Evolutionary conservation across 2,113 vertebrate genomes (phyloP).

Genomic region (Calcarius ornatus): DNA sequence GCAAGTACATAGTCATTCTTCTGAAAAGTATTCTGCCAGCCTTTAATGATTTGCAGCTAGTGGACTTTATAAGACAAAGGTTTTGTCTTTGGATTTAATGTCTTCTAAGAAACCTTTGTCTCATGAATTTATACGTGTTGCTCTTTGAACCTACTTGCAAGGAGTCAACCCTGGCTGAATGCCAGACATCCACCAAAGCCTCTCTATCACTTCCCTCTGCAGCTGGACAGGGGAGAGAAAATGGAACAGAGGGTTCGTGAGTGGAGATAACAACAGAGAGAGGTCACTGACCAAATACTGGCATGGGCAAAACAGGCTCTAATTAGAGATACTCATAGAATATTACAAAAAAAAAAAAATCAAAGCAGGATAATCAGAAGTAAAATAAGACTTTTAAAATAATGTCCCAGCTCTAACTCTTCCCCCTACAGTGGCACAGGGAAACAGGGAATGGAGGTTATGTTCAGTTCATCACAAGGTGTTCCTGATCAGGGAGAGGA

Average conservation of each 20-base stretch:
- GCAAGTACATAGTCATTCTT: background rate
- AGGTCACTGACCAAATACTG: background rate
- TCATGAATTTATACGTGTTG: background rate
- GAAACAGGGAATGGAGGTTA: background rate
- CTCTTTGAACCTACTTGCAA: background rate
- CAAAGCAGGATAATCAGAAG: background rate
- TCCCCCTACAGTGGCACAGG: too few relatives aligned
- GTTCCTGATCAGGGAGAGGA: background rate
- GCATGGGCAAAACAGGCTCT: background rate
- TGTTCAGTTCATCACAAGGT: too few relatives aligned
- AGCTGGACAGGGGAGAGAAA: background rate
- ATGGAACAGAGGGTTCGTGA: background rate
- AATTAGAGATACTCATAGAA: background rate
- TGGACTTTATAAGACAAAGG: background rate
- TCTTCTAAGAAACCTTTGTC: background rate
- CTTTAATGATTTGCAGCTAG: accelerated
- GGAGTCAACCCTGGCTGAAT: background rate
- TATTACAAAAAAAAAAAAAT: background rate
- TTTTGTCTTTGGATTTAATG: background rate
- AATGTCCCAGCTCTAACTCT: background rate
- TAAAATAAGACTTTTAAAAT: background rate
- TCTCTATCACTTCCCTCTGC: background rate
- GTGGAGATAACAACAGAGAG: background rate
- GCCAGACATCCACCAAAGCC: background rate
- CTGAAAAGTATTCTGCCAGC: background rate